Percentiles rank a stretch among this genome's conserved stretches.
Conservation (phyloP, 2,113 vertebrate genomes). For the Gopherus flavomarginatus region DNA sequence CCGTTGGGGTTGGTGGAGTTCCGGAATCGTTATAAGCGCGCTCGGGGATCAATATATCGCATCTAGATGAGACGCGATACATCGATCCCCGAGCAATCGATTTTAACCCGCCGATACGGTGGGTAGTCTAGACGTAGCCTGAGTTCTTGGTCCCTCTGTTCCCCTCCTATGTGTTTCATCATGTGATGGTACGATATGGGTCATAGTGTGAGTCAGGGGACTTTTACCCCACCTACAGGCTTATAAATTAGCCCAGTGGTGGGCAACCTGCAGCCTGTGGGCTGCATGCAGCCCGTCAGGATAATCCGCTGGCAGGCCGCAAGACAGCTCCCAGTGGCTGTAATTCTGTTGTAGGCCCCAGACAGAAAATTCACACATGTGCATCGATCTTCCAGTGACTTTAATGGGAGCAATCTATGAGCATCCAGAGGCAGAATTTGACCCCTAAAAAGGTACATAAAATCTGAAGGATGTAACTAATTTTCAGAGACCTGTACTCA, state of each 20-base stretch:
- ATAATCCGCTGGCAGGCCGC: too few species aligned
- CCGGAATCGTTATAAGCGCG: too few species aligned
- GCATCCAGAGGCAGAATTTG: background rate
- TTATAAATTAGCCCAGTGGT: background rate
- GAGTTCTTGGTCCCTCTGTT: background rate
- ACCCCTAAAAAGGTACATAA: background rate
- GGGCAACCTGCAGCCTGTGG: too few species aligned
- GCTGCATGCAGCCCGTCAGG: too few species aligned
- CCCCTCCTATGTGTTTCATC: background rate
- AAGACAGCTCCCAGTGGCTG: background rate
- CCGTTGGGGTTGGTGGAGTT: too few species aligned
- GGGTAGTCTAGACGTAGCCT: too few species aligned
- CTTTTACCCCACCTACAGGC: background rate
- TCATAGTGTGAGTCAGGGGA: background rate
- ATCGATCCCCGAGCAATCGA: too few species aligned
- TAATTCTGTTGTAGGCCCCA: background rate
- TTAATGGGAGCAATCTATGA: background rate
- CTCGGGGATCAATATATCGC: too few species aligned
- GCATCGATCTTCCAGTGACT: background rate
- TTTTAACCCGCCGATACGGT: too few species aligned
- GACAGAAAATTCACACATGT: background rate
- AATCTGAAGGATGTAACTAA: background rate
- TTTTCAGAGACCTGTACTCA: background rate
- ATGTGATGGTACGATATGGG: background rate
- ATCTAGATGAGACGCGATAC: too few species aligned